phyloP scores from a whole-genome alignment of 2,888 invertebrate species.

The Vandiemenella viatica region DNA sequence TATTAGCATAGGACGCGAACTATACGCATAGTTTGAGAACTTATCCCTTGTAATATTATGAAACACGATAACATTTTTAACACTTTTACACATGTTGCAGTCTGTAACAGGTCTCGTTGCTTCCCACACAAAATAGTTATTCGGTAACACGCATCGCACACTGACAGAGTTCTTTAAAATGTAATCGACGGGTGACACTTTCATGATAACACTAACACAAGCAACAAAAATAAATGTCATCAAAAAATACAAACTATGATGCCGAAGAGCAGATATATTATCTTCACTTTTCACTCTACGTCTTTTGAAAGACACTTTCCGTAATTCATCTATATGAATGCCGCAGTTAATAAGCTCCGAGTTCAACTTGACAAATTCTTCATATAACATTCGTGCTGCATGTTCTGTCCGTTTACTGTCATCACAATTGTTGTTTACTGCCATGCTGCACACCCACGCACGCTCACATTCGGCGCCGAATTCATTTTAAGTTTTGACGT shows the following conservation, averaged over 20 bases:
- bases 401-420: conserved; percentile 2
- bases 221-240: conserved; percentile 15
- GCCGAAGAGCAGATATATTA: not conserved
- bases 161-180: conserved; percentile 23
- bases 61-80: conserved; percentile 50
- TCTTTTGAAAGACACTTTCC: conserved; percentile 11
- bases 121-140: conserved; percentile 78
- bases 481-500: too few species aligned
- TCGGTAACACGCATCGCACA: conserved; percentile 61
- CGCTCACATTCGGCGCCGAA: not conserved
- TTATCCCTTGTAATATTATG: conserved; percentile 49
- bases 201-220: conserved; percentile 20
- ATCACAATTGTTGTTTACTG: conserved; percentile 7
- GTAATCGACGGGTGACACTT: conserved; percentile 20
- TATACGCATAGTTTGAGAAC: conserved; percentile 60
- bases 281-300: conserved; percentile 3
- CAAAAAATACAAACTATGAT: conserved; percentile 1
- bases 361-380: conserved; percentile 16
- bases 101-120: conserved; percentile 68
- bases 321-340: conserved; percentile 12
- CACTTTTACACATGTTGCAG: conserved; percentile 59
- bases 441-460: conserved; percentile 11
- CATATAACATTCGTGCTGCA: conserved; percentile 9
- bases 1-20: conserved; percentile 62
- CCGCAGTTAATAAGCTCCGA: conserved; percentile 13